Conservation (phyloP, 2,113 vertebrate genomes). For the Agelaius tricolor region DNA sequence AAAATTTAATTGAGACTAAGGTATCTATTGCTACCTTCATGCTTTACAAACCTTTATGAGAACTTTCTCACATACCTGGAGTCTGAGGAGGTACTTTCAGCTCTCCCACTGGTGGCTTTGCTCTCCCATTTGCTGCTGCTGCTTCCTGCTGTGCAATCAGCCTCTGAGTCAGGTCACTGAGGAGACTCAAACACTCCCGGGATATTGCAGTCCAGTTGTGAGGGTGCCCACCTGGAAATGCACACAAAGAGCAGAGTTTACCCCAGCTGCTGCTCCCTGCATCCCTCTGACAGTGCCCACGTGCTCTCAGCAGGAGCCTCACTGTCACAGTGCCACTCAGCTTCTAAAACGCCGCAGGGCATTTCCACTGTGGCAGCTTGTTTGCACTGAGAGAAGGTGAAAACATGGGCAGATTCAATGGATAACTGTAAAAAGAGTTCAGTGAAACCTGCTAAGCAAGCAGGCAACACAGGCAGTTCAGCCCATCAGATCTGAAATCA, state of each 20-base stretch:
- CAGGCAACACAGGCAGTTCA: neutral
- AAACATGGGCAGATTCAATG: neutral
- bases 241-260: neutral
- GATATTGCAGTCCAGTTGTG: conserved; percentile 94
- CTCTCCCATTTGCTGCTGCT: conserved; percentile 88
- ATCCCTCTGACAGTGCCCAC: neutral
- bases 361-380: neutral
- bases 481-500: neutral
- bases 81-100: conserved; percentile 54
- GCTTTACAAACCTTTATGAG: neutral
- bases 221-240: conserved; percentile 87
- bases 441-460: neutral
- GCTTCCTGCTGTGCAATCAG: conserved; percentile 87
- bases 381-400: neutral
- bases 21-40: neutral
- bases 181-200: conserved; percentile 86
- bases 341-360: neutral
- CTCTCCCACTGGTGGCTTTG: conserved; percentile 74
- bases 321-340: neutral
- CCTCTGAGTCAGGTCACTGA: conserved; percentile 88
- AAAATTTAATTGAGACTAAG: neutral
- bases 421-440: neutral
- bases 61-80: conserved; percentile 57
- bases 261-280: neutral
- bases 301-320: neutral